phyloP scores from a whole-genome alignment of 2,888 invertebrate genomes.

The Diabrotica balteata region DNA sequence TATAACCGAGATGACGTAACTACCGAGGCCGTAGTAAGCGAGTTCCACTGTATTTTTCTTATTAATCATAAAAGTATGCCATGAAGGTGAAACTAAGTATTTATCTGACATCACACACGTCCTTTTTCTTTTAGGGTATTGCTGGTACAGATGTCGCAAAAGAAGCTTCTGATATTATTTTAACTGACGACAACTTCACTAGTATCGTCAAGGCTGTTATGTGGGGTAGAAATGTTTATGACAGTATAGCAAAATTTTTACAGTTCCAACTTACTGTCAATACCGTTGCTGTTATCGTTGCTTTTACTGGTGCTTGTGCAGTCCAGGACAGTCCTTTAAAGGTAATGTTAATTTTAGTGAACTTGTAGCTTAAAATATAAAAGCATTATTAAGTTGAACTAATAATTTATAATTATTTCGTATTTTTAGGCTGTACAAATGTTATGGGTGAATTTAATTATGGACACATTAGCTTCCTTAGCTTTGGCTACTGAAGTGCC shows the following conservation, averaged over 20 bases:
- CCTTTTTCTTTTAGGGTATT: conserved; percentile 76
- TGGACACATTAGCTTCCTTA: conserved; percentile 97
- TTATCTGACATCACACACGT: no score
- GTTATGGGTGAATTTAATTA: conserved; percentile 99
- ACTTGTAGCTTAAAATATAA: not conserved
- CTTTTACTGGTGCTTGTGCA: conserved; percentile 98
- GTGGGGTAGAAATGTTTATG: conserved; percentile 99
- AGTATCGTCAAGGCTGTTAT: conserved; percentile 99
- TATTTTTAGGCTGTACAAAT: conserved; percentile 92
- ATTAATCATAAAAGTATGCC: no score
- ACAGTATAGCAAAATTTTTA: conserved; percentile 98
- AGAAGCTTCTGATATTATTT: conserved; percentile 98
- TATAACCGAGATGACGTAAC: no score
- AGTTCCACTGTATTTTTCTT: no score
- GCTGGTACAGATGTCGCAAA: conserved; percentile 99
- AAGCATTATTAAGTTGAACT: conserved; percentile 9
- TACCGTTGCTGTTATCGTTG: conserved; percentile 97
- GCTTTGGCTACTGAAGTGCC: conserved; percentile 97
- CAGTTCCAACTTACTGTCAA: conserved; percentile 99
- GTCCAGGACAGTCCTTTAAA: conserved; percentile 97
- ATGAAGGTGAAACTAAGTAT: no score
- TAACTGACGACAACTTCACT: conserved; percentile 99
- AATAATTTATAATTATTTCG: no score
- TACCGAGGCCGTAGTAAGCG: no score
- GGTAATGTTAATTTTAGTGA: conserved; percentile 60